Evolutionary conservation across 2,888 invertebrate species (phyloP), one percentile per base, ranked within the genome.

Genomic region (Cephonodes hylas): DNA sequence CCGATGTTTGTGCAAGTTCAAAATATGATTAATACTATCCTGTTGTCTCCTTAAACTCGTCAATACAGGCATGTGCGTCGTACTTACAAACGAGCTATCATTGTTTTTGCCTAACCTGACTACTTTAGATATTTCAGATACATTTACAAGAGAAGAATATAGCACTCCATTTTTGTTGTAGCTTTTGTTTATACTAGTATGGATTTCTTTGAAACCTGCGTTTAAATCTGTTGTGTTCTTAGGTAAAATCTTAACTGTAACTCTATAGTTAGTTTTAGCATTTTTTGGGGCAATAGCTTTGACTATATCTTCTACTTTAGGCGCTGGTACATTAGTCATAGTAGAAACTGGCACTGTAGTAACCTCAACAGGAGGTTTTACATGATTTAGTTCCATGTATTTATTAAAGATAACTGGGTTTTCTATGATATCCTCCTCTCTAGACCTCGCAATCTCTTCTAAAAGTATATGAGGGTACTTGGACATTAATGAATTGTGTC

Each of bases 381-480:
- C 48, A 13, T 65, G 65, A 18, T 38, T 31, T 13, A 18, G 58
- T 1, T 45, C 20, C 7, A 58, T 42, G 15, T 69, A 10, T 48
- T 70, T 70, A 7, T 62, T 61, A 25, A 68, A 71, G 1, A 65
- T 7, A 5, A 71, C 42, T 8, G 61, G 58, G 27, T 64, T 69
- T 15, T 58, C 62, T 1, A 66, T 62, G 5, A 64, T 31, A n/a
- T 64, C 66, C 44, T 79, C 76, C 64, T 85, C 85, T 59, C 76
- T 80, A 0, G 85, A 79, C 63, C 65, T 77, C 0, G 73, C 65
- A 15, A 77, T 66, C 62, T 85, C 84, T 61, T 88, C 87, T 72
- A 85, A 71, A 45, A 91, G 84, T 34, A 91, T 74, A 60, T 91
- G 91, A 1, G 91, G 91, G 59, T 91, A 91, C 74, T 83, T 88